Conservation (phyloP, 2,888 invertebrate genomes). For the Ophioninae sp. region DNA sequence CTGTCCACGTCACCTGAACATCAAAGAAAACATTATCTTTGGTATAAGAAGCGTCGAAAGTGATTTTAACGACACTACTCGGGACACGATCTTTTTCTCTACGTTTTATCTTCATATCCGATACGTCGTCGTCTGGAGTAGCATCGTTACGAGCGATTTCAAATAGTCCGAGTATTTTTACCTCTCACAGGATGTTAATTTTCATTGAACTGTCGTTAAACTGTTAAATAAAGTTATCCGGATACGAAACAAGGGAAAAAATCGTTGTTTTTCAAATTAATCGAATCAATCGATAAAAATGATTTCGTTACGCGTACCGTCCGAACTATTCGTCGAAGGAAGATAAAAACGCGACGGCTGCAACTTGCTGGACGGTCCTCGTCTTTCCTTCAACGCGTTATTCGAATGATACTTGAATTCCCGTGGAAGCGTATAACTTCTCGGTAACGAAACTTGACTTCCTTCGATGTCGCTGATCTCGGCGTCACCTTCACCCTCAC, state of each 20-base stretch:
- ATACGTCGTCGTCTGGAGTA: too few relatives aligned
- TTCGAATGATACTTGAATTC: constrained; percentile 88
- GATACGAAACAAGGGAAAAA: not conserved
- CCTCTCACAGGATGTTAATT: too few relatives aligned
- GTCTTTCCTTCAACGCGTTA: constrained; percentile 80
- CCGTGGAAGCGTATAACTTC: constrained; percentile 92
- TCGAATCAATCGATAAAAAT: not conserved
- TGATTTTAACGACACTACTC: not conserved
- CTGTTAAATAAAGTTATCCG: too few relatives aligned
- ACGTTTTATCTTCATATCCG: too few relatives aligned
- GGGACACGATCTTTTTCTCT: too few relatives aligned
- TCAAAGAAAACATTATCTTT: constrained; percentile 6
- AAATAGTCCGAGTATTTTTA: too few relatives aligned
- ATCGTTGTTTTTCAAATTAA: too few relatives aligned
- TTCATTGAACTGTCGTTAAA: too few relatives aligned
- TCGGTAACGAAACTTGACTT: constrained; percentile 89
- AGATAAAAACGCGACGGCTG: constrained; percentile 83
- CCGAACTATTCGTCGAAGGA: constrained; percentile 92
- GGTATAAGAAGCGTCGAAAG: not conserved
- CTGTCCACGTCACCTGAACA: constrained; percentile 90
- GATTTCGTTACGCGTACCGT: constrained; percentile 82
- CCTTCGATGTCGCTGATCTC: constrained; percentile 80
- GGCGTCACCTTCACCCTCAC: constrained; percentile 73
- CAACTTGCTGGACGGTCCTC: constrained; percentile 84
- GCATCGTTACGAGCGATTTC: too few relatives aligned